Conservation (phyloP, 2,888 invertebrate species). For the Bibio marci region DNA sequence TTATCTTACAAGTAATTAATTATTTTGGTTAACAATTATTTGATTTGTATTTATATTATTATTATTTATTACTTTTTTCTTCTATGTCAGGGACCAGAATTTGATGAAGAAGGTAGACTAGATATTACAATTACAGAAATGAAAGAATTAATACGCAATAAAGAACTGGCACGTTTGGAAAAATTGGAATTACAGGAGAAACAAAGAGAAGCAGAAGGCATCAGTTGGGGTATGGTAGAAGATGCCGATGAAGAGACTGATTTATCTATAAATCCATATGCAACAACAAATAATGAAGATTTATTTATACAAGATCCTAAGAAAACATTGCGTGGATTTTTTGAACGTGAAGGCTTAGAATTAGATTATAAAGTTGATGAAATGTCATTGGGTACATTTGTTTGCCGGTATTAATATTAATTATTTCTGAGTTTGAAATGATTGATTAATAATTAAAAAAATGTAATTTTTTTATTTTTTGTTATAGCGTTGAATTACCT, state of each 20-base stretch:
- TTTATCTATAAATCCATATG: slow-evolving; percentile 67
- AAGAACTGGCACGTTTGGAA: slow-evolving; percentile 25
- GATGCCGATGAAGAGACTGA: slow-evolving; percentile 79
- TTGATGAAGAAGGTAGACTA: slow-evolving; percentile 75
- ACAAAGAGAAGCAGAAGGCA: slow-evolving; percentile 47
- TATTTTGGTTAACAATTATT: too few relatives aligned
- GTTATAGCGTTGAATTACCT: slow-evolving; percentile 55
- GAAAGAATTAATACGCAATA: slow-evolving; percentile 32
- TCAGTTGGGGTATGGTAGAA: slow-evolving; percentile 89
- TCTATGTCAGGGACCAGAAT: slow-evolving; percentile 50
- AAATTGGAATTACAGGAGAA: slow-evolving; percentile 23
- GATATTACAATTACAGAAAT: slow-evolving; percentile 61
- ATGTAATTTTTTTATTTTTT: neutral
- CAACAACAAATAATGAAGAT: slow-evolving; percentile 67
- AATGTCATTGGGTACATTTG: slow-evolving; percentile 66
- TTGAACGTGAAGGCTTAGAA: slow-evolving; percentile 80
- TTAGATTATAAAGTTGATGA: slow-evolving; percentile 77
- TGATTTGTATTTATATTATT: too few relatives aligned
- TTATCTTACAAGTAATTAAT: slow-evolving; percentile 40
- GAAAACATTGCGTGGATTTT: slow-evolving; percentile 83
- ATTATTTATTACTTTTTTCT: too few relatives aligned
- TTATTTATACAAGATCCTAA: slow-evolving; percentile 88
- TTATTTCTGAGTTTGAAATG: too few relatives aligned
- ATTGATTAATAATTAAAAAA: too few relatives aligned
- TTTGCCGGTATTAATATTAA: slow-evolving; percentile 43